Base-by-base conservation (phyloP, 2,113 vertebrate species). In the Arenaria interpres region DNA sequence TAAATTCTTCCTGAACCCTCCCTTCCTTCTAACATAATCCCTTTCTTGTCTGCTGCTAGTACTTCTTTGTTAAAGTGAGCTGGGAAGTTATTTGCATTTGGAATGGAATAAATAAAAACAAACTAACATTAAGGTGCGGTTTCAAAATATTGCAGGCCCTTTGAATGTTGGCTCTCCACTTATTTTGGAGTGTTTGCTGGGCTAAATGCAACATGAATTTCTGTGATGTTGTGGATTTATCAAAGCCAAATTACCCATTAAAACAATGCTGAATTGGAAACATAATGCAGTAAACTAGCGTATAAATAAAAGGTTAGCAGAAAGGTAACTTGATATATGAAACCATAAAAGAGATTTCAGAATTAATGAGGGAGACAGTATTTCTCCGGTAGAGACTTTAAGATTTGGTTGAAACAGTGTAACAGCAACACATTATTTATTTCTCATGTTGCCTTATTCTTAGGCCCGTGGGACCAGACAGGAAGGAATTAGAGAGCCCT, bases 401-500 rank as follows among this genome's bases (percentile, higher is more conserved):
- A 96, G 96, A 95, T 96, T 97, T 95, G 71, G 62, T 96, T 97
- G 91, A 95, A 97, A 92, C 84, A n/a, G 35, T 88, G 89, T 78
- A 98, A 96, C 81, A 95, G 96, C 51, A 67, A 95, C 92, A 92
- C 93, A 48, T 97, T 95, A 98, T 97, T 98, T 98, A 97, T 97
- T 98, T 98, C 97, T 98, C 75, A 48, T 96, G 92, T 92, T 97
- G 94, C 97, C 97, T 96, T 96, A 96, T 98, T 98, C 97, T 97
- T 94, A 97, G 94, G 91, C 97, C 93, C 89, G 0, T 69, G 98
- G 98, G 97, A 98, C 88, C 93, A 97, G 96, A 94, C 97, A 98
- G 98, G 98, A 98, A 98, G 97, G 98, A 97, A 97, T 98, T 98
- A 98, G 98, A 94, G 97, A 95, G 95, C 95, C 95, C 97, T 96